Evolutionary conservation across 1,140 invertebrate genomes (phyloP).

Genomic region (Radopholus similis): DNA sequence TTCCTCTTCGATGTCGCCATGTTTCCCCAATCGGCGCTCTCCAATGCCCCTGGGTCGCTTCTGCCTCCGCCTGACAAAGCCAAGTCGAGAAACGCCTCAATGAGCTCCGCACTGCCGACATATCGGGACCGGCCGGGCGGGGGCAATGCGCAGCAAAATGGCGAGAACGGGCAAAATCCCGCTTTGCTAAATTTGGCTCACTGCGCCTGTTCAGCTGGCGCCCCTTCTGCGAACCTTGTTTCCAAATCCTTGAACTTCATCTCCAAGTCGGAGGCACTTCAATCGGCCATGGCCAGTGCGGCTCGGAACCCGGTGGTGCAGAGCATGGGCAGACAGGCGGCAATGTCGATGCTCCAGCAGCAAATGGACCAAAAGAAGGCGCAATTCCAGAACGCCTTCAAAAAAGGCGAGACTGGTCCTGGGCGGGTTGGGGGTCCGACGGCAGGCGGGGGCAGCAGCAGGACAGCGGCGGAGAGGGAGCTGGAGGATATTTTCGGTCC

Average conservation of each 20-base stretch:
- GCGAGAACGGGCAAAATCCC: background rate
- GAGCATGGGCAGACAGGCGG: background rate
- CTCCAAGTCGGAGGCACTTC: background rate
- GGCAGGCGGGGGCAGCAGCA: background rate
- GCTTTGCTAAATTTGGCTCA: background rate
- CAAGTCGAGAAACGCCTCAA: constrained; percentile 32
- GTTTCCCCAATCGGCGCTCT: too few species aligned
- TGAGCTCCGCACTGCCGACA: constrained; percentile 22
- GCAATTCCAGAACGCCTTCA: constrained; percentile 2
- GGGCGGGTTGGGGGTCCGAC: background rate
- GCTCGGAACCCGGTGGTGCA: background rate
- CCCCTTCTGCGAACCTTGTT: background rate
- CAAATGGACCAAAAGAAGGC: background rate
- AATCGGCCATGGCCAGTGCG: background rate
- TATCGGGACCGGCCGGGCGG: constrained; percentile 41
- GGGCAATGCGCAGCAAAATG: background rate
- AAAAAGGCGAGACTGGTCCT: too few species aligned
- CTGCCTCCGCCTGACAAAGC: constrained; percentile 27
- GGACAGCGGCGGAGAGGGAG: background rate
- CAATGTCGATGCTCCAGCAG: background rate
- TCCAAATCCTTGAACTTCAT: background rate
- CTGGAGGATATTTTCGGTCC: constrained; percentile 13
- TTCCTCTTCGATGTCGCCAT: too few species aligned
- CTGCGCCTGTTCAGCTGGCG: background rate
- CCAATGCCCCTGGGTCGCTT: too few species aligned